These are phyloP conservation scores for rat (Rattus norvegicus) DNA, from an alignment of 2,113 vertebrate species.

Conservation along the genomic window DNA sequence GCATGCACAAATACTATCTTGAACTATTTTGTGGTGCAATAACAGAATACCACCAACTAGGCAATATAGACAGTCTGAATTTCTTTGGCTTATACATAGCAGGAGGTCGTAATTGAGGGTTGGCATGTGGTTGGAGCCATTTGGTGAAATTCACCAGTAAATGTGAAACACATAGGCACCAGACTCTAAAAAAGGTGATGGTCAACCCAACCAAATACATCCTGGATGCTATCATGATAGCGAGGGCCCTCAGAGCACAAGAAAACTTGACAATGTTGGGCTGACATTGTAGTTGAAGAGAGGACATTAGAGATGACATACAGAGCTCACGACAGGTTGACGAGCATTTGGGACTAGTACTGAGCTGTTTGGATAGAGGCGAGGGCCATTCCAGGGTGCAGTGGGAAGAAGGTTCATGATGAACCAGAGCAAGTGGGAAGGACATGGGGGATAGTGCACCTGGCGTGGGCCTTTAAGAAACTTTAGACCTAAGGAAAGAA, in stretches of 20 bases:
- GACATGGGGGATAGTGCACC: neutral
- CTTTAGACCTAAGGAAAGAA: neutral
- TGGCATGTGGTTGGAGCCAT: neutral
- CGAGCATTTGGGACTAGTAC: neutral
- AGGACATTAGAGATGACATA: neutral
- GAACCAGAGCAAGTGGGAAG: neutral
- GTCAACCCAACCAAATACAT: neutral
- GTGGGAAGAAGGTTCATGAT: neutral
- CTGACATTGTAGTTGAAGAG: neutral
- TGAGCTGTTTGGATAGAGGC: neutral
- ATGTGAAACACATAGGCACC: too few relatives aligned
- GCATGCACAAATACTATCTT: neutral
- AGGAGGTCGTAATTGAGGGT: neutral
- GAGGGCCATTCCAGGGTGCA: neutral
- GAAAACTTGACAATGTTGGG: neutral
- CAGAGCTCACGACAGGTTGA: neutral
- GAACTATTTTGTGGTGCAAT: neutral
- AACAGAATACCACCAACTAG: neutral
- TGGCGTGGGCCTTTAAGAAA: neutral
- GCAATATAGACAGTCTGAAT: neutral
- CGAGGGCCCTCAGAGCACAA: neutral
- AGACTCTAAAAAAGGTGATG: neutral
- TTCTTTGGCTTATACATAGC: neutral
- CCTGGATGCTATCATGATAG: neutral
- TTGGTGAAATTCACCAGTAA: slow-evolving; percentile 15